These are phyloP conservation scores for Drosophila borborema DNA, from an alignment of 2,888 invertebrate genomes.

Conservation along the genomic window DNA sequence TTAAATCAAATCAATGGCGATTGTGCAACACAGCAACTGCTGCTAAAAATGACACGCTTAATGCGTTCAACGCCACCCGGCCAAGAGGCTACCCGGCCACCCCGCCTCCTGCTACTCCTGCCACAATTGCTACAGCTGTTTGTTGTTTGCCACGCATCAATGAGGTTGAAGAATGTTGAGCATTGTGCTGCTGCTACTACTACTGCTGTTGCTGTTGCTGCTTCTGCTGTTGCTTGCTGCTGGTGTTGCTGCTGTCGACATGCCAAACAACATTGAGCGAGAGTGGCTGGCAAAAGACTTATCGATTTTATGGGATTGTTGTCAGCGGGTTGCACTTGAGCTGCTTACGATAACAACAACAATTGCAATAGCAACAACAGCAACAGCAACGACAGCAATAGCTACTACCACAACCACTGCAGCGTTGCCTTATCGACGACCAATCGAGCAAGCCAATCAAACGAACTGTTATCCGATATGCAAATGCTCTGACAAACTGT, in stretches of 20 bases:
- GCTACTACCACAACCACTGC: conserved; percentile 16
- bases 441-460: conserved; percentile 55
- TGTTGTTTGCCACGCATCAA: conserved; percentile 64
- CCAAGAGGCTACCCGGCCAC: background rate
- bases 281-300: conserved; percentile 58
- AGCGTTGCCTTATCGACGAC: conserved; percentile 35
- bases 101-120: background rate
- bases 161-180: conserved; percentile 66
- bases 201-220: conserved; percentile 29
- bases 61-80: conserved; percentile 45
- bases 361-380: conserved; percentile 10
- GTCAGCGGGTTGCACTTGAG: conserved; percentile 66
- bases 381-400: conserved; percentile 4
- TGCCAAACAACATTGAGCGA: conserved; percentile 35
- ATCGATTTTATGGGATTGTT: conserved; percentile 61
- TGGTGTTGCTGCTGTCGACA: conserved; percentile 37
- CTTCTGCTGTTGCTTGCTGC: conserved; percentile 15
- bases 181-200: conserved; percentile 27
- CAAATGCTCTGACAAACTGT: conserved; percentile 62
- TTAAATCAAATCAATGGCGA: conserved; percentile 70
- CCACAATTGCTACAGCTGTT: conserved; percentile 23
- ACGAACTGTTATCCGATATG: conserved; percentile 59
- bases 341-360: conserved; percentile 35
- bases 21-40: conserved; percentile 71
- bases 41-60: conserved; percentile 73